Evolutionary conservation across 2,113 vertebrate genomes (phyloP), one percentile per base, ranked within the genome.

Genomic region (Columbina picui): DNA sequence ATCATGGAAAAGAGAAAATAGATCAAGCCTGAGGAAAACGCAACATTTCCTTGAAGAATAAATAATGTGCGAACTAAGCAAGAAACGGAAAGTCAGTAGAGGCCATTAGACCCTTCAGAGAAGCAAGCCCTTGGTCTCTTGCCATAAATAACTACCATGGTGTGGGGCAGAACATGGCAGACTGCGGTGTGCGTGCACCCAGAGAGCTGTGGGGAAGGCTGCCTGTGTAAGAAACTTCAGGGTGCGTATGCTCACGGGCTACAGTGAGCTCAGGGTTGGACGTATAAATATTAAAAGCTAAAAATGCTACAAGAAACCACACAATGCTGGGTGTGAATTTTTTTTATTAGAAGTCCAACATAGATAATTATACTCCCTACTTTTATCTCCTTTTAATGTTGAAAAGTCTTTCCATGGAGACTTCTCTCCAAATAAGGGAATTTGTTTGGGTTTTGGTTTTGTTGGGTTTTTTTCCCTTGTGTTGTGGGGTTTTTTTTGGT

Each of bases 131-230:
- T 36, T 38, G 27, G 41, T 71, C 21, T 80, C 14, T 23, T 70
- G 19, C 36, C 12, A 0, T 30, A n/a, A 7, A 0, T 30, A n/a
- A 7, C 19, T 65, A 1, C 47, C 9, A 1, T 7, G 3, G 9
- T 38, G 50, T 55, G 68, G 59, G 22, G 47, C 55, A 87, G 32
- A 45, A 60, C 10, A 0, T 6, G n/a, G 53, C 57, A 26, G 45
- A 19, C 53, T 32, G 45, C 34, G 36, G 49, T 20, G 19, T 11
- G 4, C 32, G n/a, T 56, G 49, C 59, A 53, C 49, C 34, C 75
- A 9, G 52, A 53, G 61, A 79, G 27, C 25, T 34, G 53, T 45
- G 61, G 49, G n/a, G 84, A 85, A 41, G 38, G 21, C 68, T 68
- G 47, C 55, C 39, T 41, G 9, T n/a, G 0, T 52, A 30, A 56